phyloP scores from a whole-genome alignment of 1,140 invertebrate genomes.

The Formica exsecta region DNA sequence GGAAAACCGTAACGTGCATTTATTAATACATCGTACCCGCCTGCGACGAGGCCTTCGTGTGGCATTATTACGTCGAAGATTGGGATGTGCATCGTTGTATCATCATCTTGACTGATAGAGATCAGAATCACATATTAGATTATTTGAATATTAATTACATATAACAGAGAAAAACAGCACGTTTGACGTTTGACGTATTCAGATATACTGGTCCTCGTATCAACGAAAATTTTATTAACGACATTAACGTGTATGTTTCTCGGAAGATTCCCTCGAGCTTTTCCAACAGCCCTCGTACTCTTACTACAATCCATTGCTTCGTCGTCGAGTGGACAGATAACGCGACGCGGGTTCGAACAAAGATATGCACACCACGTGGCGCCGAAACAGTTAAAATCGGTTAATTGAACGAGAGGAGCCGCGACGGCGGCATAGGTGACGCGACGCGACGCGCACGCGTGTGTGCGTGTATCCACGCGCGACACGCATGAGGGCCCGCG shows the following conservation, averaged over 20 bases:
- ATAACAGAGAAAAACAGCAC: neutral
- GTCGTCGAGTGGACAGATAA: conserved; percentile 4
- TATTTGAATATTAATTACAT: too few relatives aligned
- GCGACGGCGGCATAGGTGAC: conserved; percentile 32
- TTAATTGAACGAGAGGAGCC: conserved; percentile 36
- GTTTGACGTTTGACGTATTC: conserved; percentile 6
- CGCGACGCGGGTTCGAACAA: conserved; percentile 10
- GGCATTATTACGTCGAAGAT: neutral
- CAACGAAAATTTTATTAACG: conserved; percentile 28
- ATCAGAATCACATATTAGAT: neutral
- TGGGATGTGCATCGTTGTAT: neutral
- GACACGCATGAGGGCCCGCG: conserved; percentile 75
- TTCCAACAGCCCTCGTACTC: neutral
- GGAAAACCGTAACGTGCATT: conserved; percentile 40
- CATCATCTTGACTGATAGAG: neutral
- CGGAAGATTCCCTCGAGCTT: neutral
- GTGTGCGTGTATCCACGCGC: neutral
- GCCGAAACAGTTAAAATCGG: conserved; percentile 59
- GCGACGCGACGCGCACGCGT: neutral
- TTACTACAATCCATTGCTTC: neutral
- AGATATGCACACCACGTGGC: conserved; percentile 19
- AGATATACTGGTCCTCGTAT: neutral
- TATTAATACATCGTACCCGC: neutral
- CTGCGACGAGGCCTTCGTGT: neutral
- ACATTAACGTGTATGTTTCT: neutral